Evolutionary conservation across 2,888 invertebrate genomes (phyloP), one percentile per base, ranked within the genome.

Genomic region (Sthenelais limicola): DNA sequence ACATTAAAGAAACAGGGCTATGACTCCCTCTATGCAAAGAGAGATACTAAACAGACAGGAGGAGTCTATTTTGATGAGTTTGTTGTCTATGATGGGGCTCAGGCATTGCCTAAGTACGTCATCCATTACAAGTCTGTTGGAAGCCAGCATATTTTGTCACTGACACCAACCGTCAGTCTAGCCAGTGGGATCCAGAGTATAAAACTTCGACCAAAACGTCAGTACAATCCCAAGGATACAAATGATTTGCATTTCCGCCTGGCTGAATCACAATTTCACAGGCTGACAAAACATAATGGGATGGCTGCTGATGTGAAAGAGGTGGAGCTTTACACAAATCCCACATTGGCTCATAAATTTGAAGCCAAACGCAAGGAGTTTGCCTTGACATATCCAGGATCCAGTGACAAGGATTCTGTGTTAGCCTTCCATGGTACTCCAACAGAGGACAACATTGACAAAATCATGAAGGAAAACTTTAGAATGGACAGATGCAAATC

Each of bases 371-470:
- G 26, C 35, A 4, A n/a, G 24, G 62, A 62, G 15, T 21, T 62
- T 15, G 24, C 32, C n/a, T 9, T 9, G 28, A 73, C 58, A 51
- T 71, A 74, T 30, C 38, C 26, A n/a, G 26, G 24, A 12, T 21
- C n/a, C 9, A 38, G 54, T 3, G 18, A 21, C 12, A 24, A n/a
- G 0, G 33, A 73, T 32, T 26, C 28, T 2, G 30, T 75, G 15
- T 52, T 75, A 28, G 75, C 68, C 3, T 75, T 75, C 62, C 75
- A 75, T 73, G 75, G 75, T 9, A 75, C 75, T 35, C 68, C 56
- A 5, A n/a, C n/a, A n/a, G 38, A 33, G 21, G 54, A 58, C 24
- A 73, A 73, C 35, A 73, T 73, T 21, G 47, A 54, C 15, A 28
- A 47, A 52, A 74, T 75, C 24, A 49, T 75, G 52, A 18, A 62